These are phyloP conservation scores for Diplazon laetatorius DNA, from an alignment of 2,888 invertebrate species.

Conservation along the genomic window DNA sequence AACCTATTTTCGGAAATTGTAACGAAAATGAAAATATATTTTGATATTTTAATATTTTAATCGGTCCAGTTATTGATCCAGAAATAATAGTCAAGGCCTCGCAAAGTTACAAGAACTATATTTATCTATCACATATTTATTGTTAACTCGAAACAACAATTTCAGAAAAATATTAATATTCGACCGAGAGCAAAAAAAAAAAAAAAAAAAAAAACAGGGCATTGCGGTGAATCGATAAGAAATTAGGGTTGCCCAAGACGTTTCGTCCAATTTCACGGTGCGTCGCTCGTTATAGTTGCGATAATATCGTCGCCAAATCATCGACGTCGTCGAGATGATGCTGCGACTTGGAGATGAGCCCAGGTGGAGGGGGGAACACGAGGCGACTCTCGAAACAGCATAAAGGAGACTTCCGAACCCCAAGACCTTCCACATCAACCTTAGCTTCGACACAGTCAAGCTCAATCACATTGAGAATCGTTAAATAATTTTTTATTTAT, in stretches of 20 bases:
- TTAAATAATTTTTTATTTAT: constrained; percentile 12
- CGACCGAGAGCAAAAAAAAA: too few species aligned
- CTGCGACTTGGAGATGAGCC: constrained; percentile 71
- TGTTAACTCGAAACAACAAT: too few species aligned
- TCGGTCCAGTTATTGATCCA: too few species aligned
- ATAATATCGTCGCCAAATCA: constrained; percentile 20
- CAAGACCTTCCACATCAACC: constrained; percentile 77
- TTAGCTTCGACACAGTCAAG: constrained; percentile 70
- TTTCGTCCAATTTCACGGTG: constrained; percentile 5
- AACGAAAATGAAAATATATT: not conserved
- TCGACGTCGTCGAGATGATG: constrained; percentile 47
- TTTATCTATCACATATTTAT: too few species aligned
- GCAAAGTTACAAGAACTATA: too few species aligned
- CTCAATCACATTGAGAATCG: constrained; percentile 17
- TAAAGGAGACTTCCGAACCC: constrained; percentile 79
- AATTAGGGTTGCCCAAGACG: constrained; percentile 25
- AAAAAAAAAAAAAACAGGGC: not conserved
- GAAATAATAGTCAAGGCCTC: too few species aligned
- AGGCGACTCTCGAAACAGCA: constrained; percentile 73
- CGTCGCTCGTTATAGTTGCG: constrained; percentile 26
- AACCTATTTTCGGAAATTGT: too few species aligned
- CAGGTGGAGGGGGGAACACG: constrained; percentile 73
- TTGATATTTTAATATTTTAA: too few species aligned
- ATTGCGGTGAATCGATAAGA: constrained; percentile 9
- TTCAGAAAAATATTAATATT: too few species aligned